These are phyloP conservation scores for Eupithecia pulchellata DNA, from an alignment of 2,888 invertebrate species.

Conservation along the genomic window DNA sequence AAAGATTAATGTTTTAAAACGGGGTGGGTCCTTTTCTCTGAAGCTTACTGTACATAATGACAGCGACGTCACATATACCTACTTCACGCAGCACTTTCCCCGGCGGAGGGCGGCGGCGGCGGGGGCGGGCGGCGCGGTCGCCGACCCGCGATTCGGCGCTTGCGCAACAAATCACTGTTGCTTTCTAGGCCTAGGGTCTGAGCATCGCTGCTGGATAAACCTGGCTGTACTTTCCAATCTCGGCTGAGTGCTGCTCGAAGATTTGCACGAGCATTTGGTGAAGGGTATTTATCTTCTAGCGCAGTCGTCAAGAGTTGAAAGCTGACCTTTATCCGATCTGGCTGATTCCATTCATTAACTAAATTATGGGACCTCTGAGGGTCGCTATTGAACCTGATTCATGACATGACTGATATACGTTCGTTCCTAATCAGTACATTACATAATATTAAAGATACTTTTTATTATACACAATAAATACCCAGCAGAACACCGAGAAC, in stretches of 20 bases:
- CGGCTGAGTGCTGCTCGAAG: not conserved
- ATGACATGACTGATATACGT: no score
- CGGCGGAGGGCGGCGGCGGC: constrained; percentile 71
- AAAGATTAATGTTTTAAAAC: no score
- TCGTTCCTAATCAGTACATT: no score
- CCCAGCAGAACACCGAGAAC: no score
- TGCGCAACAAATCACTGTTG: constrained; percentile 77
- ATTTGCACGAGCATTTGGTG: not conserved
- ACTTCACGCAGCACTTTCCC: constrained; percentile 67
- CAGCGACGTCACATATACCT: constrained; percentile 53
- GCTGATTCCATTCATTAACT: not conserved
- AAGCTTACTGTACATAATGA: constrained; percentile 49
- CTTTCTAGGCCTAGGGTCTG: constrained; percentile 73
- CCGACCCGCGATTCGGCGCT: constrained; percentile 75
- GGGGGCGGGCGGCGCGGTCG: no score
- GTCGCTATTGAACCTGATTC: not conserved
- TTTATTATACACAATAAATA: no score
- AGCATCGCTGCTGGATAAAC: constrained; percentile 22
- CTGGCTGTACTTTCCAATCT: constrained; percentile 30
- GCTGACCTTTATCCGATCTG: not conserved
- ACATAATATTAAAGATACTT: no score
- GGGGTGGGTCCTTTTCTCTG: no score
- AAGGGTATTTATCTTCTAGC: not conserved
- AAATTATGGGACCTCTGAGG: not conserved
- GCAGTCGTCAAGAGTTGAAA: not conserved